Percentiles rank a stretch among this genome's conserved stretches.
Conservation (phyloP, 2,888 invertebrate genomes). For the Exephanes ischioxanthus region DNA sequence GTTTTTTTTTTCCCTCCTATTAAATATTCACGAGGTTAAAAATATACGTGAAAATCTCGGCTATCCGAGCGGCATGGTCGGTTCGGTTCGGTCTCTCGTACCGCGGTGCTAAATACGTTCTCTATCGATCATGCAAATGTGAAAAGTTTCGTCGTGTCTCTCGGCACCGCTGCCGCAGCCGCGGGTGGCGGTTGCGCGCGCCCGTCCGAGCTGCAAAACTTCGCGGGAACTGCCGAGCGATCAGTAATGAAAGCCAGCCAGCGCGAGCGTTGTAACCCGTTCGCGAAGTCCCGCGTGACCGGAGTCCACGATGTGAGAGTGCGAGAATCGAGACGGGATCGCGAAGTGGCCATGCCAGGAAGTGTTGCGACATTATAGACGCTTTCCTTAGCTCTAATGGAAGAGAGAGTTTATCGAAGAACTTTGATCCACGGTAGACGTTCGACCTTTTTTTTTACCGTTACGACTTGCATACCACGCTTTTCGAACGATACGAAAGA, state of each 20-base stretch:
- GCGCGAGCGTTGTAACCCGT: slow-evolving; percentile 7
- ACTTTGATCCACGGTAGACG: slow-evolving; percentile 1
- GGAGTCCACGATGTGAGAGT: slow-evolving; percentile 9
- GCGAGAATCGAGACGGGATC: slow-evolving; percentile 21
- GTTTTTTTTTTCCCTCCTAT: slow-evolving; percentile 6
- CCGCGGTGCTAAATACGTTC: slow-evolving; percentile 64
- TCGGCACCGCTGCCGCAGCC: slow-evolving; percentile 8
- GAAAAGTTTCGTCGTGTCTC: slow-evolving; percentile 65
- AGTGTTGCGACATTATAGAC: slow-evolving; percentile 21
- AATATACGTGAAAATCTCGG: slow-evolving; percentile 44
- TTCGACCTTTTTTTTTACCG: background rate
- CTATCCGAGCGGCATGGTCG: slow-evolving; percentile 38
- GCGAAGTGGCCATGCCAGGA: slow-evolving; percentile 10
- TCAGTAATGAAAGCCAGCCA: slow-evolving; percentile 67
- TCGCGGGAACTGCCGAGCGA: slow-evolving; percentile 50
- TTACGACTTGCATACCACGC: background rate
- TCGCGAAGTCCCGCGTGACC: slow-evolving; percentile 2
- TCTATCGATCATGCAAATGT: slow-evolving; percentile 70
- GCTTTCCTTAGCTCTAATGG: background rate
- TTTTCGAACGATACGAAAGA: background rate
- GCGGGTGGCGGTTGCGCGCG: slow-evolving; percentile 7
- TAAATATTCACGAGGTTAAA: slow-evolving; percentile 58
- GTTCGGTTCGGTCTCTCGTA: slow-evolving; percentile 4
- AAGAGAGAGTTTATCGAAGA: slow-evolving; percentile 21
- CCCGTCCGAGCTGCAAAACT: slow-evolving; percentile 47